A percentile compares a stretch with the other conserved stretches of the same genome.
phyloP scores from a whole-genome alignment of 1,140 invertebrate genomes.

The Phthorimaea operculella region DNA sequence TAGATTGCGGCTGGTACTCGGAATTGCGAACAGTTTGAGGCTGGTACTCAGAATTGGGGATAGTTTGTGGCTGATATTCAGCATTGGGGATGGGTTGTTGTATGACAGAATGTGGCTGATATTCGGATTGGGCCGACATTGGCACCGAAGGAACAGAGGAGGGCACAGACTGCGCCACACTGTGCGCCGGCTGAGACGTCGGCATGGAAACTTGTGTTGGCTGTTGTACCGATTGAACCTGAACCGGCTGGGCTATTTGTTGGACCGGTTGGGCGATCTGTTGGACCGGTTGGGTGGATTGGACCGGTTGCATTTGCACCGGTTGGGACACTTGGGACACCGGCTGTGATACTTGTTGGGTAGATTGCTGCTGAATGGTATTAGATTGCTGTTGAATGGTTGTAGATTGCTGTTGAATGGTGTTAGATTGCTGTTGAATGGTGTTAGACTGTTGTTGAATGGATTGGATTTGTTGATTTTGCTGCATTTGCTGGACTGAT shows the following conservation, averaged over 20 bases:
- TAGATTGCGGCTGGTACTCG: too few relatives aligned
- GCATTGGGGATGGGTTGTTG: neutral
- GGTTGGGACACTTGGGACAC: constrained; percentile 18
- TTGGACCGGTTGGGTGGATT: constrained; percentile 20
- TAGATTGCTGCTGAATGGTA: too few relatives aligned
- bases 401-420: too few relatives aligned
- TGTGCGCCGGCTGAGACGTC: constrained; percentile 9
- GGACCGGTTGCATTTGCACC: constrained; percentile 19
- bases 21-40: too few relatives aligned
- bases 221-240: constrained; percentile 12
- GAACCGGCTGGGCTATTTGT: constrained; percentile 16
- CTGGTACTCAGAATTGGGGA: too few relatives aligned
- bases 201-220: constrained; percentile 11
- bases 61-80: too few relatives aligned
- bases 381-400: too few relatives aligned
- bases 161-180: constrained; percentile 14
- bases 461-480: too few relatives aligned
- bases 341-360: constrained; percentile 12
- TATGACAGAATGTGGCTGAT: neutral
- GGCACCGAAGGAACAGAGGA: constrained; percentile 5
- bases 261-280: constrained; percentile 18
- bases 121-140: neutral
- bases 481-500: constrained; percentile 13
- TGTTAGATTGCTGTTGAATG: too few relatives aligned
- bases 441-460: too few relatives aligned